Conservation (phyloP, 2,797 vertebrate genomes). For the Argyrosomus regius region DNA sequence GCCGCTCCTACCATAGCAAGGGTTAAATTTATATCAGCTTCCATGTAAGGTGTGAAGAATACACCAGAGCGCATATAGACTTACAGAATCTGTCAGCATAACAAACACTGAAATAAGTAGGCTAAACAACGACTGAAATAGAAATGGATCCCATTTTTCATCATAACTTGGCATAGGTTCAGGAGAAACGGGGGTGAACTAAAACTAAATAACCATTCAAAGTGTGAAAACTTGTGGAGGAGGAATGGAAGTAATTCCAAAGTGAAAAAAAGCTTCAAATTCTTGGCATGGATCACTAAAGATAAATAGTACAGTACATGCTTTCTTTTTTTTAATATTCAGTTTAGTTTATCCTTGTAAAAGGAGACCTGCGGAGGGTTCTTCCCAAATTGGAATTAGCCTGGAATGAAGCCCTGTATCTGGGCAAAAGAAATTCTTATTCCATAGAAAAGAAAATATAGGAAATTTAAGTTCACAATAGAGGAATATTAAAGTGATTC, state of each 20-base stretch:
- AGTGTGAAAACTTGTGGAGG: conserved; percentile 34
- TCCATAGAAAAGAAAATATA: conserved; percentile 6
- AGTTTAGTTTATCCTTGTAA: conserved; percentile 10
- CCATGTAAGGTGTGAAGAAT: conserved; percentile 77
- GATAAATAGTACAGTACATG: neutral
- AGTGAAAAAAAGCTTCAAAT: conserved; percentile 16
- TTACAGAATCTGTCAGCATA: conserved; percentile 76
- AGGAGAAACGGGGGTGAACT: conserved; percentile 29
- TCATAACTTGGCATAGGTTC: conserved; percentile 62
- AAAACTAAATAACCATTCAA: conserved; percentile 31
- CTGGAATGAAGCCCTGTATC: conserved; percentile 47
- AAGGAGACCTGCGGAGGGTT: conserved; percentile 28
- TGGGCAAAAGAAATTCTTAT: conserved; percentile 31
- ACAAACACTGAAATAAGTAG: conserved; percentile 71
- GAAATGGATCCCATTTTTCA: conserved; percentile 79
- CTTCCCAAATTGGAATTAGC: conserved; percentile 17
- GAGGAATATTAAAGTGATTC: neutral
- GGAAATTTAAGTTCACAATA: neutral
- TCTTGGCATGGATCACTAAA: neutral
- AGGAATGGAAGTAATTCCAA: conserved; percentile 13
- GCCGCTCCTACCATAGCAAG: conserved; percentile 17
- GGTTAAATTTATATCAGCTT: conserved; percentile 68
- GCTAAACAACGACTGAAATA: conserved; percentile 78
- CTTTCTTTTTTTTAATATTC: neutral
- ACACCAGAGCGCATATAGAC: conserved; percentile 73